Evolutionary conservation across 2,888 invertebrate species (phyloP).

Genomic region (Leptinotarsa rubiginosa): DNA sequence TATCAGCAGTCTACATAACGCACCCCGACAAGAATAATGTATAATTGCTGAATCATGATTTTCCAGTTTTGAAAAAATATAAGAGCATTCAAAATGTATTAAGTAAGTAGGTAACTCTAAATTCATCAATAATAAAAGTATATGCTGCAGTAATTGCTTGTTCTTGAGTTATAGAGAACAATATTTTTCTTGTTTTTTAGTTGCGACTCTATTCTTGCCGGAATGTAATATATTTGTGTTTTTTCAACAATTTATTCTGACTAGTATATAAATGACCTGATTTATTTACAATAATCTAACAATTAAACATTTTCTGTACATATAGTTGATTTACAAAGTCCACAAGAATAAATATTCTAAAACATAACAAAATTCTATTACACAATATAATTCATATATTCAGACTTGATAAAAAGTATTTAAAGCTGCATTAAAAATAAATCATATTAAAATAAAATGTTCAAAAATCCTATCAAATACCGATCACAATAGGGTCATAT

Average conservation of each 20-base stretch:
- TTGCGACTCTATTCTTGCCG: no score
- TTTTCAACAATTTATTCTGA: conserved; percentile 35
- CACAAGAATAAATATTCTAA: conserved; percentile 43
- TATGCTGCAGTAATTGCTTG: no score
- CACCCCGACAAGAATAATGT: no score
- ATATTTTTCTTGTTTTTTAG: no score
- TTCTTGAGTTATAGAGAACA: no score
- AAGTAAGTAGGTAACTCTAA: no score
- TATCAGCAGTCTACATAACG: no score
- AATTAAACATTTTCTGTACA: conserved; percentile 48
- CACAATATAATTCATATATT: conserved; percentile 34
- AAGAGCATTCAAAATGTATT: no score
- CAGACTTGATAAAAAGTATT: conserved; percentile 37
- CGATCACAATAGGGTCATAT: conserved; percentile 36
- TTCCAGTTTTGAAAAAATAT: no score
- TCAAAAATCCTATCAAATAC: conserved; percentile 6
- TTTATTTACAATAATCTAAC: conserved; percentile 32
- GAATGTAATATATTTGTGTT: no score
- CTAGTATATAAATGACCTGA: conserved; percentile 33
- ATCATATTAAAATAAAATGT: conserved; percentile 19
- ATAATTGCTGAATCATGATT: no score
- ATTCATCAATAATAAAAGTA: no score
- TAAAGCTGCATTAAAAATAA: conserved; percentile 35
- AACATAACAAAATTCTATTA: conserved; percentile 36
- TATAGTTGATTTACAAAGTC: conserved; percentile 41